A percentile compares a stretch with the other conserved stretches of the same genome.
Evolutionary conservation across 2,888 invertebrate genomes (phyloP).

Genomic region (Acanthococcus lagerstroemiae): DNA sequence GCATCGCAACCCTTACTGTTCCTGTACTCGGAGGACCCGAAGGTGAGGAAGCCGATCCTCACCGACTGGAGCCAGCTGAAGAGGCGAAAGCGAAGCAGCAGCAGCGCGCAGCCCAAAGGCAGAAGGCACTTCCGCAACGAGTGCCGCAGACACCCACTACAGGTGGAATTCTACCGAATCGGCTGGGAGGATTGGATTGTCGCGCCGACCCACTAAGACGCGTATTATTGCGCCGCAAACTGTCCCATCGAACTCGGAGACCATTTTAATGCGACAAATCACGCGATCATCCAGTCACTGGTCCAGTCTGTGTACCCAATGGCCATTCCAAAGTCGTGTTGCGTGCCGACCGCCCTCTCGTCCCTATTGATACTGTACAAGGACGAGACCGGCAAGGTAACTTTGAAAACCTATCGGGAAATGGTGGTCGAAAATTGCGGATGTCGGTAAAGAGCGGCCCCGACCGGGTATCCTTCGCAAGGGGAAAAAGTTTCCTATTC

Average conservation of each 20-base stretch:
- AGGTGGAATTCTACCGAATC: constrained; percentile 91
- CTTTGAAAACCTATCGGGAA: constrained; percentile 87
- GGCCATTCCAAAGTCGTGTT: constrained; percentile 73
- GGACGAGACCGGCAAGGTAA: constrained; percentile 80
- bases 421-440: constrained; percentile 98
- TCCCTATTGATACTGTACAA: constrained; percentile 85
- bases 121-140: constrained; percentile 59
- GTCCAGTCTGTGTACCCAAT: constrained; percentile 74
- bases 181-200: constrained; percentile 96
- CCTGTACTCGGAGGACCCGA: constrained; percentile 78
- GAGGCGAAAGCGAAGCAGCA: constrained; percentile 46
- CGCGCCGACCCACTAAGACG: constrained; percentile 87
- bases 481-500: too few species aligned
- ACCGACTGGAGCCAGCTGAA: too few species aligned
- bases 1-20: constrained; percentile 66
- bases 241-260: constrained; percentile 88
- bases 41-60: constrained; percentile 35
- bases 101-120: constrained; percentile 56
- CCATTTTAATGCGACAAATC: constrained; percentile 92
- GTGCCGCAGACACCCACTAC: constrained; percentile 79
- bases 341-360: constrained; percentile 81
- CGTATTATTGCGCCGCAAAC: constrained; percentile 87
- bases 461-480: too few species aligned
- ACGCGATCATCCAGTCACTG: constrained; percentile 87
- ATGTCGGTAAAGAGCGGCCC: constrained; percentile 83